A percentile compares a stretch with the other conserved stretches of the same genome.
Conservation (phyloP, 2,888 invertebrate species). For the Sthenelais limicola region DNA sequence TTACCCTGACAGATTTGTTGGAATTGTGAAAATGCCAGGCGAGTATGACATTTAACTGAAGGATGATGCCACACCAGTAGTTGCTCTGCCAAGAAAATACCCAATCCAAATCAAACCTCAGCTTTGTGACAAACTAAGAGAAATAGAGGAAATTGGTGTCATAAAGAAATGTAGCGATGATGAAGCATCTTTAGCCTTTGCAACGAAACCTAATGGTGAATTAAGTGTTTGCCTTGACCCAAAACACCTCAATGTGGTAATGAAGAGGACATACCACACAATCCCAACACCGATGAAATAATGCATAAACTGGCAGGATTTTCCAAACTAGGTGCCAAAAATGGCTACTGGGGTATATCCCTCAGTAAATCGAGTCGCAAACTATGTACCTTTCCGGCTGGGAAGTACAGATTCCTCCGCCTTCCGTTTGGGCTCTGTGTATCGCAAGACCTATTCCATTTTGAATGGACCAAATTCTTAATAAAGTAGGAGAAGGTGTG, state of each 20-base stretch:
- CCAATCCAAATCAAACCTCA: neutral
- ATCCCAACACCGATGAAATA: neutral
- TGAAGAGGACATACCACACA: neutral
- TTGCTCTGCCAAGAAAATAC: neutral
- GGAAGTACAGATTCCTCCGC: neutral
- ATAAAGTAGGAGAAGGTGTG: neutral
- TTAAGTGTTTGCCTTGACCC: neutral
- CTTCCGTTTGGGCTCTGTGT: neutral
- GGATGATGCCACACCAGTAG: neutral
- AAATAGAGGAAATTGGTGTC: neutral
- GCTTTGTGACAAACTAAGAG: neutral
- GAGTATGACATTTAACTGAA: neutral
- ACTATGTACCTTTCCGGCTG: neutral
- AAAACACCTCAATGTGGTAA: neutral
- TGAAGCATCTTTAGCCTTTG: neutral
- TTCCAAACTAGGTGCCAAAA: neutral
- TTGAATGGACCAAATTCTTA: neutral
- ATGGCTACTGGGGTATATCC: neutral
- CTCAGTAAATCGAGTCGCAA: neutral
- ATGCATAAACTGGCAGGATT: neutral
- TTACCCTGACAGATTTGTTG: neutral
- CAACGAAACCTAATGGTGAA: neutral
- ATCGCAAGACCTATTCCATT: neutral
- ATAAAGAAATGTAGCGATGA: neutral
- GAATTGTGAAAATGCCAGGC: neutral